Percentiles rank a stretch among this genome's conserved stretches.
phyloP scores from a whole-genome alignment of 2,888 invertebrate species.

The Agriotes lineatus region DNA sequence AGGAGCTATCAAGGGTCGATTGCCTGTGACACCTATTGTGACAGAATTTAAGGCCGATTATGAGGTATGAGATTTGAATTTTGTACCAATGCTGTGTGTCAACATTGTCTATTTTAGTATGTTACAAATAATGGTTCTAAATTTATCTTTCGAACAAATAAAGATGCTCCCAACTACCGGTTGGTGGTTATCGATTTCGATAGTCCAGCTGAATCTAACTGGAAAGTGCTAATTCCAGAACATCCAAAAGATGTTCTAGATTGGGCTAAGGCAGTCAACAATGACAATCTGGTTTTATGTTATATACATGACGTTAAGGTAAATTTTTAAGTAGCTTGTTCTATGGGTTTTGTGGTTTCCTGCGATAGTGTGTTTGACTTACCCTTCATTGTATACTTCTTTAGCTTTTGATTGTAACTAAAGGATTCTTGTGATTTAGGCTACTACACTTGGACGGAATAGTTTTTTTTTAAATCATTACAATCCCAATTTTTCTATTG shows the following conservation, averaged over 20 bases:
- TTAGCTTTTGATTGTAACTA: too few species aligned
- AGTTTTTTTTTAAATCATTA: too few species aligned
- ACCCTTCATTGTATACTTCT: background rate
- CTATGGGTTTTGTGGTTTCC: conserved; percentile 4
- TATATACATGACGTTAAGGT: conserved; percentile 97
- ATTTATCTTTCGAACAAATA: conserved; percentile 92
- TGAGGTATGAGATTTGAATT: conserved; percentile 72
- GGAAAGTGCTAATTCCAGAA: conserved; percentile 87
- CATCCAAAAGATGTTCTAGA: conserved; percentile 89
- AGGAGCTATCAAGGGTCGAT: conserved; percentile 73
- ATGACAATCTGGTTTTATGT: conserved; percentile 87
- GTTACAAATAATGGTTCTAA: conserved; percentile 88
- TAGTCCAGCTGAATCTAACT: conserved; percentile 79
- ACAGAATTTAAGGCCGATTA: conserved; percentile 94
- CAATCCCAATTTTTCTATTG: too few species aligned
- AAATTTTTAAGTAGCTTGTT: conserved; percentile 44
- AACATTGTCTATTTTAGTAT: conserved; percentile 74
- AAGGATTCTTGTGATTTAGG: too few species aligned
- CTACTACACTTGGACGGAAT: too few species aligned
- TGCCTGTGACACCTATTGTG: conserved; percentile 84
- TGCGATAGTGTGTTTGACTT: background rate
- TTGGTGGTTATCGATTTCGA: conserved; percentile 86
- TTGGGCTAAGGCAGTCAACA: conserved; percentile 87
- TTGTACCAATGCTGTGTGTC: too few species aligned
- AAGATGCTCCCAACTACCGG: conserved; percentile 92